Base-by-base conservation (phyloP, 2,113 vertebrate species). In the Gallinago media region DNA sequence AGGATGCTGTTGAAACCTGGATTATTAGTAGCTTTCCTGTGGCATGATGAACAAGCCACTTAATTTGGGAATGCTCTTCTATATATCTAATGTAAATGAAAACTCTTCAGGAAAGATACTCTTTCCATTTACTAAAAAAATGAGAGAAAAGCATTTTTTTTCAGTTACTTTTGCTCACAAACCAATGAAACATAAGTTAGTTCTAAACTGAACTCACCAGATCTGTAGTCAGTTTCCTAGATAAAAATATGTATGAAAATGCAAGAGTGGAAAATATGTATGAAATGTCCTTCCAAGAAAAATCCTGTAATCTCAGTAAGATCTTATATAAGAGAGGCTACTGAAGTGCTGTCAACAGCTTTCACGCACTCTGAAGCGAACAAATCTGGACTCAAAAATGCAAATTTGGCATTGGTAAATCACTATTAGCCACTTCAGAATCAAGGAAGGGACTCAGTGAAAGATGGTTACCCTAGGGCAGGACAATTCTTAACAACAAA, bases 321-420 rank as follows among this genome's bases (percentile, higher is more conserved):
- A 91, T 88, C 42, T 92, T 94, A 91, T n/a, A 54, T 94, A 92
- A 91, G 38, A 89, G 34, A 49, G 80, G 86, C 52, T 92, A 95
- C 85, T 92, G 88, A 96, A 91, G 32, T 52, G 72, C 83, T 95
- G 86, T 95, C 89, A 94, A 92, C 86, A 91, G 76, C 77, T 89
- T 92, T 96, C 94, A 96, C 84, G 65, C 32, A 71, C 68, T 81
- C 47, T 92, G 47, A 91, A 85, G 44, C 36, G 47, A 96, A 91
- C 34, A 42, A 94, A 94, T 85, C 86, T 36, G 70, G 56, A 92
- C 67, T 81, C 6, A 15, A 85, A 91, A 86, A 83, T 50, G 61
- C 26, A 86, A 70, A 78, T 77, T 46, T 86, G 54, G 46, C 40
- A 77, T 23, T 85, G 42, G 23, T 67, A 86, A 84, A 72, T 80